Percentiles rank a stretch among this genome's conserved stretches.
Evolutionary conservation across 2,888 invertebrate species (phyloP).

Genomic region (Toxonevra muliebris): DNA sequence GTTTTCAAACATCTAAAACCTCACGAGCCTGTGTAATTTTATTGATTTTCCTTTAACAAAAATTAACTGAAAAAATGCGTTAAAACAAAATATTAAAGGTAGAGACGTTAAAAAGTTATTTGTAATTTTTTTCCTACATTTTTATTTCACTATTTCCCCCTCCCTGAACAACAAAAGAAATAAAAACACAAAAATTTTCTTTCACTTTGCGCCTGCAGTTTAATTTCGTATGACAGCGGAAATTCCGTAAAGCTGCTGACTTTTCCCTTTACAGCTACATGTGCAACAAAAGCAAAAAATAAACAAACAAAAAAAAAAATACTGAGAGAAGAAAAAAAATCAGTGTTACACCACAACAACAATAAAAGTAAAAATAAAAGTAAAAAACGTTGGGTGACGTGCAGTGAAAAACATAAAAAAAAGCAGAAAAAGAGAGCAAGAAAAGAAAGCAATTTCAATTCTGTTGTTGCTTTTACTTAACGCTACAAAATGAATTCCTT

Average conservation of each 20-base stretch:
- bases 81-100: no score
- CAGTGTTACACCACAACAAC: background rate
- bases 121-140: no score
- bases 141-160: no score
- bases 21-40: no score
- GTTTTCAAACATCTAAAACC: no score
- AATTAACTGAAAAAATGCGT: no score
- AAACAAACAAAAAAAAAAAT: no score
- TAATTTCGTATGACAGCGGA: slow-evolving; percentile 21
- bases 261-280: background rate
- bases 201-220: slow-evolving; percentile 4
- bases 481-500: slow-evolving; percentile 13
- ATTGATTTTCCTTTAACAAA: no score
- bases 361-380: background rate
- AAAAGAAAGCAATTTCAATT: background rate
- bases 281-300: background rate
- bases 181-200: no score
- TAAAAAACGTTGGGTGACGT: background rate
- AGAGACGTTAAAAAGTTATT: no score
- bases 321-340: background rate
- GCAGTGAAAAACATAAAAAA: background rate
- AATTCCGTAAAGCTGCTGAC: slow-evolving; percentile 22
- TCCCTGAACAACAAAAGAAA: no score
- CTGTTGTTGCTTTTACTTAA: background rate
- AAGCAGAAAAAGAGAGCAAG: slow-evolving; percentile 6